phyloP scores from a whole-genome alignment of 2,113 vertebrate genomes.

The Girardinichthys multiradiatus region DNA sequence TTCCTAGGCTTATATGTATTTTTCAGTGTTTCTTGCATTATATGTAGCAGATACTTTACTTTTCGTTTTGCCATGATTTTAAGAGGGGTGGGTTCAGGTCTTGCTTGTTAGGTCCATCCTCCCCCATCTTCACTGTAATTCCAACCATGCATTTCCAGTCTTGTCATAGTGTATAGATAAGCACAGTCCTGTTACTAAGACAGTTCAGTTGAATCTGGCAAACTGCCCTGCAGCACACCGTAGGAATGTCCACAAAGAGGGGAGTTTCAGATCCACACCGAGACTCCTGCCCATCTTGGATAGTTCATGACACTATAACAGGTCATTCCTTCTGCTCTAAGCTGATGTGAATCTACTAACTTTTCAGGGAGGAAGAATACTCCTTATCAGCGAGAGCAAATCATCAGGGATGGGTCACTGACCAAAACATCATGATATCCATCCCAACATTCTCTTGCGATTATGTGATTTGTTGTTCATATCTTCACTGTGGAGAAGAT shows the following conservation, averaged over 20 bases:
- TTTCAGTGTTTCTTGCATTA: too few relatives aligned
- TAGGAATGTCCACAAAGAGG: slow-evolving; percentile 54
- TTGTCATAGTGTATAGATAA: background rate
- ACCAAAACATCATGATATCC: background rate
- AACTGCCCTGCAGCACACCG: slow-evolving; percentile 35
- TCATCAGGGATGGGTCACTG: background rate
- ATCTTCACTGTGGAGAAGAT: background rate
- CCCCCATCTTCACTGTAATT: too few relatives aligned
- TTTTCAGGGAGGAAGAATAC: slow-evolving; percentile 41
- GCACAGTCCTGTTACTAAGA: slow-evolving; percentile 17
- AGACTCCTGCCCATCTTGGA: slow-evolving; percentile 55
- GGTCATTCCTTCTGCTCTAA: slow-evolving; percentile 42
- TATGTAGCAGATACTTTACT: background rate
- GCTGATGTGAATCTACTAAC: slow-evolving; percentile 56
- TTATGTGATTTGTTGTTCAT: background rate
- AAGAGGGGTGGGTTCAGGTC: background rate
- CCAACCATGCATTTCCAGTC: background rate
- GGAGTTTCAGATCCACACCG: slow-evolving; percentile 49
- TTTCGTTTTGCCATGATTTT: background rate
- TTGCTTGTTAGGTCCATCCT: too few relatives aligned
- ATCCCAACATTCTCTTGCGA: background rate
- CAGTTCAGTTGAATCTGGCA: slow-evolving; percentile 43
- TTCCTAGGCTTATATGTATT: too few relatives aligned
- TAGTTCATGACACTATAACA: slow-evolving; percentile 48
- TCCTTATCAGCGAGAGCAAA: slow-evolving; percentile 33